Percentiles rank a stretch among this genome's conserved stretches.
Conservation (phyloP, 2,113 vertebrate genomes). For the Oophaga pumilio region DNA sequence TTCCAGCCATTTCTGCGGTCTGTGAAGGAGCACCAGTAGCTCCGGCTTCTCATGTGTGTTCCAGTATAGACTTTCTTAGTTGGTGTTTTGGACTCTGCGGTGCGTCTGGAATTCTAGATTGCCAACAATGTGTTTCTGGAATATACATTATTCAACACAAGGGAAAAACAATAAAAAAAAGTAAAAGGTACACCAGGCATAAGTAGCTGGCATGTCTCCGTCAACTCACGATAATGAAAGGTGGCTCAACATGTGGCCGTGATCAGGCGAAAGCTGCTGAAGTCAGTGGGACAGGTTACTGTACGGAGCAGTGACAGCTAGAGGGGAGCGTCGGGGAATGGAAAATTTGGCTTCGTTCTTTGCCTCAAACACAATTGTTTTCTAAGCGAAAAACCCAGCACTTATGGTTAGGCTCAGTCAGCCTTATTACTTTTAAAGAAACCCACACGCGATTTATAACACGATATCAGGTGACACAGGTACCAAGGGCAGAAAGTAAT, state of each 20-base stretch:
- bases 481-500: not conserved
- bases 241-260: not conserved
- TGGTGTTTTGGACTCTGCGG: not conserved
- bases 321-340: not conserved
- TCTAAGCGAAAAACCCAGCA: conserved; percentile 45
- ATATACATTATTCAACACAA: not conserved
- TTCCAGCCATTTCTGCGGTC: conserved; percentile 29
- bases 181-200: not conserved
- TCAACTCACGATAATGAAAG: not conserved
- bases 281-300: conserved; percentile 30
- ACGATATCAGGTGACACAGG: not conserved
- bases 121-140: not conserved
- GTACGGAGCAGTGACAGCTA: conserved; percentile 45
- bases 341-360: not conserved
- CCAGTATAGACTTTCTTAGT: not conserved
- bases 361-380: conserved; percentile 20
- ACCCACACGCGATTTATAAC: not conserved
- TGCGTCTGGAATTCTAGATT: not conserved
- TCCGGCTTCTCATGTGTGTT: not conserved
- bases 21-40: not conserved
- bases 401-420: conserved; percentile 20
- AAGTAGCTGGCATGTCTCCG: not conserved
- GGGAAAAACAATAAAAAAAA: not conserved
- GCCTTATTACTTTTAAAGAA: not conserved
- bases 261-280: not conserved